Evolutionary conservation across 2,797 vertebrate genomes (phyloP).

Genomic region (Chromis chromis): DNA sequence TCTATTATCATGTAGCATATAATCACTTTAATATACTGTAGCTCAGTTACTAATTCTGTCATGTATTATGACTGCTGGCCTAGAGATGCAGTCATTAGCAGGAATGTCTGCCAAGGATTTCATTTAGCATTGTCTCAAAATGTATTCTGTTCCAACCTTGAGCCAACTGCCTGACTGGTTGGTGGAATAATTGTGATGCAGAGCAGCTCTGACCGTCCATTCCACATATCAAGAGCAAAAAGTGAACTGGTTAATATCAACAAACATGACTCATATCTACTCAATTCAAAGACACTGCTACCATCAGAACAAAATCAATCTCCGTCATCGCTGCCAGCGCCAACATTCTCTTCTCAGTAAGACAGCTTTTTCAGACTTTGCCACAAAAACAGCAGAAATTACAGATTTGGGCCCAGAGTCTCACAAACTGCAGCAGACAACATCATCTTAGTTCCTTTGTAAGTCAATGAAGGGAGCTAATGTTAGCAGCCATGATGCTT

Average conservation of each 20-base stretch:
- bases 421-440: constrained; percentile 27
- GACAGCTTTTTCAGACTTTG: constrained; percentile 6
- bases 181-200: constrained; percentile 50
- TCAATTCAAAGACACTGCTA: constrained; percentile 44
- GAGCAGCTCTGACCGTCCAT: constrained; percentile 46
- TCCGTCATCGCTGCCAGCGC: constrained; percentile 6
- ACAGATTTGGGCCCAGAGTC: background rate
- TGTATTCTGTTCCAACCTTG: constrained; percentile 35
- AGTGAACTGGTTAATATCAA: constrained; percentile 46
- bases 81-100: constrained; percentile 17
- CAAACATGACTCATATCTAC: constrained; percentile 62
- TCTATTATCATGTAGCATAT: background rate
- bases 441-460: constrained; percentile 38
- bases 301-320: constrained; percentile 38
- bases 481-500: constrained; percentile 52
- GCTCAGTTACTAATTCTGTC: constrained; percentile 3
- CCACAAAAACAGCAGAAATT: constrained; percentile 10
- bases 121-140: constrained; percentile 41
- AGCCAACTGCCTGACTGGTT: constrained; percentile 23
- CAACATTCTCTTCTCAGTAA: constrained; percentile 17
- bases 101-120: constrained; percentile 20
- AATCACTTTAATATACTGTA: background rate
- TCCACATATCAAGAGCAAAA: constrained; percentile 54
- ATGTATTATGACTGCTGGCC: constrained; percentile 8
- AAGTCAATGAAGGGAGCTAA: constrained; percentile 38